Conservation (phyloP, 2,888 invertebrate species). For the Microctonus brassicae region DNA sequence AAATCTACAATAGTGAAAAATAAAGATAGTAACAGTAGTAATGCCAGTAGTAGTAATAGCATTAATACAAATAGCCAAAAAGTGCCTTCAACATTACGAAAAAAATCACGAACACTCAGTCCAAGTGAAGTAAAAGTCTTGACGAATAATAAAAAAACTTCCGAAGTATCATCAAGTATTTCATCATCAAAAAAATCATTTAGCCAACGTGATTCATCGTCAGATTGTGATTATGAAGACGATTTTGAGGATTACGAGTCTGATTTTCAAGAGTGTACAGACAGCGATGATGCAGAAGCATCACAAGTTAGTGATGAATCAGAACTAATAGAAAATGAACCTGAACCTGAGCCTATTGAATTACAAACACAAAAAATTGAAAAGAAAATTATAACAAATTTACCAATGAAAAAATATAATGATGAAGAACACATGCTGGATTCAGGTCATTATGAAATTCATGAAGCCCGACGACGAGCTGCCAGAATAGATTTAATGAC, state of each 20-base stretch:
- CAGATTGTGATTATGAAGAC: conserved; percentile 67
- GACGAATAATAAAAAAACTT: conserved; percentile 14
- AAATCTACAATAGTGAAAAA: conserved; percentile 18
- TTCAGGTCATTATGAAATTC: conserved; percentile 65
- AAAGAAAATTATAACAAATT: conserved; percentile 28
- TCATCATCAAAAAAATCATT: conserved; percentile 17
- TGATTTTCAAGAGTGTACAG: conserved; percentile 70
- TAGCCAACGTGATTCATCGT: background rate
- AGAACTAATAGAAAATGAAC: conserved; percentile 38
- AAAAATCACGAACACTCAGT: conserved; percentile 61
- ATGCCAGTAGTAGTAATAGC: conserved; percentile 7
- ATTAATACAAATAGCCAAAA: conserved; percentile 29
- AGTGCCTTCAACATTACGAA: conserved; percentile 52
- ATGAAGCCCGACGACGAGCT: conserved; percentile 63
- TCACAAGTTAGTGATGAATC: conserved; percentile 59
- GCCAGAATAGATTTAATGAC: conserved; percentile 59
- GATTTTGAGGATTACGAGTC: conserved; percentile 73
- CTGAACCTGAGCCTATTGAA: conserved; percentile 58
- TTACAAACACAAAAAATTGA: conserved; percentile 46
- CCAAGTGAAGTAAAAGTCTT: conserved; percentile 63
- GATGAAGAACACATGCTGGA: conserved; percentile 64
- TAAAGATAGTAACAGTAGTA: conserved; percentile 6
- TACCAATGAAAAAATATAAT: conserved; percentile 43
- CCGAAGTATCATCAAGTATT: background rate
- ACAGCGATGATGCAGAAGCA: conserved; percentile 49